These are phyloP conservation scores for Trichacis sp. DNA, from an alignment of 2,888 invertebrate species.

Conservation along the genomic window DNA sequence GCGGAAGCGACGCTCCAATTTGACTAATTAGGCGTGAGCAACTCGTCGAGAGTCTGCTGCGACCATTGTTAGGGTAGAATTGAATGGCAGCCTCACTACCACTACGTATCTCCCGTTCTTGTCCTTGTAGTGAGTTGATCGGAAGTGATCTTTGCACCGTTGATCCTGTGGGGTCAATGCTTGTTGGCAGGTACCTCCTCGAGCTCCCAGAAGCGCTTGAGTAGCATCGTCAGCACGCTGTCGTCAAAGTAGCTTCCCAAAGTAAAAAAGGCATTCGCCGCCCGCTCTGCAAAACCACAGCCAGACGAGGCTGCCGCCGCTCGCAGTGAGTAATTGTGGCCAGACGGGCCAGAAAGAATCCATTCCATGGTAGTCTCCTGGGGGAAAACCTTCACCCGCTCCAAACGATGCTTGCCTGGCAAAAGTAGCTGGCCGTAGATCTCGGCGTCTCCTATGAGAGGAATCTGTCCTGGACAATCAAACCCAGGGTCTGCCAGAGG, in stretches of 20 bases:
- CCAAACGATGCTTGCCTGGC: slow-evolving; percentile 9
- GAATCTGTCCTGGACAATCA: neutral
- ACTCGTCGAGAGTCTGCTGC: neutral
- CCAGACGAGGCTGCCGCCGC: too few species aligned
- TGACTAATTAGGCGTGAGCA: neutral
- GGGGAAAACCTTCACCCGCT: slow-evolving; percentile 10
- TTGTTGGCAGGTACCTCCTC: neutral
- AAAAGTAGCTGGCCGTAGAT: slow-evolving; percentile 26
- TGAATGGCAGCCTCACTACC: slow-evolving; percentile 2
- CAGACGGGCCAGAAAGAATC: slow-evolving; percentile 23
- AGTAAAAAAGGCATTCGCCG: too few species aligned
- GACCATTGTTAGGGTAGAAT: neutral
- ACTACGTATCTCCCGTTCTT: neutral
- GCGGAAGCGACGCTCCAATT: neutral
- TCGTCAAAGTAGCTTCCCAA: too few species aligned
- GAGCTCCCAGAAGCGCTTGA: slow-evolving; percentile 4
- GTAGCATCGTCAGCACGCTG: too few species aligned
- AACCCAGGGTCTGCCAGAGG: slow-evolving; percentile 21
- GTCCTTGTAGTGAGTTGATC: neutral
- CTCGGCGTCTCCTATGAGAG: slow-evolving; percentile 26
- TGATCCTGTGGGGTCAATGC: neutral
- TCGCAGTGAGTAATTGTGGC: neutral
- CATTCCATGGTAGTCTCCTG: slow-evolving; percentile 33
- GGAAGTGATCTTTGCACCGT: neutral
- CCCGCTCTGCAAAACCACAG: too few species aligned